Evolutionary conservation across 2,113 vertebrate genomes (phyloP).

Genomic region (Archilochus colubris): DNA sequence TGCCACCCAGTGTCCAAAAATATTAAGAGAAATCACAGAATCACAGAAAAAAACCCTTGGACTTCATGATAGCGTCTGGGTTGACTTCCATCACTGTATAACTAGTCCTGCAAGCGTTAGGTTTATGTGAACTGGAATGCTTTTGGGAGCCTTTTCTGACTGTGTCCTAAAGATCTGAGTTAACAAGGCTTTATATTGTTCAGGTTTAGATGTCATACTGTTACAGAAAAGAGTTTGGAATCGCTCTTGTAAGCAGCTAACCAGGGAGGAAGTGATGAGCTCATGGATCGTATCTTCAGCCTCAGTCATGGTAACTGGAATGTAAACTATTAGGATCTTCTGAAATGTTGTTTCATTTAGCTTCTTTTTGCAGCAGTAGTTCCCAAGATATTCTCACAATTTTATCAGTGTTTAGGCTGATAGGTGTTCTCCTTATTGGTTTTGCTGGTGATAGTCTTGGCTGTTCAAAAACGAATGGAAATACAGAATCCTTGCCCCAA

Average conservation of each 20-base stretch:
- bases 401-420: neutral
- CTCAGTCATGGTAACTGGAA: neutral
- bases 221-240: neutral
- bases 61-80: neutral
- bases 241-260: neutral
- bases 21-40: neutral
- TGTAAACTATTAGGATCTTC: neutral
- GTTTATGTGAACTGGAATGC: neutral
- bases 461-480: neutral
- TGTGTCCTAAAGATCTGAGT: neutral
- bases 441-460: neutral
- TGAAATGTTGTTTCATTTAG: neutral
- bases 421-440: neutral
- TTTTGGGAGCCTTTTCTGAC: neutral
- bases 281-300: neutral
- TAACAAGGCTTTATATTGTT: neutral
- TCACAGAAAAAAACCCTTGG: neutral
- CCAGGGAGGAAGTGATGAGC: rapidly evolving
- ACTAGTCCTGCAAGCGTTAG: neutral
- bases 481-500: neutral
- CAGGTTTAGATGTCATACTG: neutral
- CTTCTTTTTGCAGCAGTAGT: neutral
- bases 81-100: neutral
- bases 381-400: neutral
- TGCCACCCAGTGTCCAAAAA: neutral